Evolutionary conservation across 2,797 vertebrate genomes (phyloP).

Genomic region (Schizothorax lantsangensis): DNA sequence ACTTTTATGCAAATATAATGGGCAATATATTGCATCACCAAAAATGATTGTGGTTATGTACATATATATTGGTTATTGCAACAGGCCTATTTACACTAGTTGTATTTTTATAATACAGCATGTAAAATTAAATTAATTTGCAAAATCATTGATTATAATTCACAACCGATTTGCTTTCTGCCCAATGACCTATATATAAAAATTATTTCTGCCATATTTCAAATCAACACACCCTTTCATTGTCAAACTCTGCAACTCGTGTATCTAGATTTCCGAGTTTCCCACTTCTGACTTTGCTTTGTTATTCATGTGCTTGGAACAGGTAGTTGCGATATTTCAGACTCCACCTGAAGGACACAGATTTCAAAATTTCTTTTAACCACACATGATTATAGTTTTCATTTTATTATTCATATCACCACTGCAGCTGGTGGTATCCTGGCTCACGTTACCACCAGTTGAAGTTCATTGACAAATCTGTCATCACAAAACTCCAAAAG

Average conservation of each 20-base stretch:
- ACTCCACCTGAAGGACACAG: not conserved
- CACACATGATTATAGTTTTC: not conserved
- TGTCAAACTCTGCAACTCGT: not conserved
- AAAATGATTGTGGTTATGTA: too few species aligned
- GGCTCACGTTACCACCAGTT: not conserved
- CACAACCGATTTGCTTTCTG: not conserved
- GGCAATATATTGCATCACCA: too few species aligned
- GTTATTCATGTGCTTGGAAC: not conserved
- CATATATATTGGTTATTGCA: too few species aligned
- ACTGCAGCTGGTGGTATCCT: too few species aligned
- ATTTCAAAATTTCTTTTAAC: not conserved
- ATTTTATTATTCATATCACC: too few species aligned
- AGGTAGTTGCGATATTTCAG: not conserved
- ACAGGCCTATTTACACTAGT: too few species aligned
- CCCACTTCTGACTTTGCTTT: not conserved
- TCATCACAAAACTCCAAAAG: not conserved
- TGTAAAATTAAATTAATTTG: not conserved
- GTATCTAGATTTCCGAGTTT: not conserved
- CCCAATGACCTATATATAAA: not conserved
- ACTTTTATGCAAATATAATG: too few species aligned
- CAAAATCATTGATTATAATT: not conserved
- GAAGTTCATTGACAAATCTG: not conserved
- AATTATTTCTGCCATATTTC: not conserved
- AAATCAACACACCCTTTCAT: not conserved
- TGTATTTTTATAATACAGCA: too few species aligned